These are phyloP conservation scores for Andrena praecox DNA, from an alignment of 2,888 invertebrate genomes.

Conservation along the genomic window DNA sequence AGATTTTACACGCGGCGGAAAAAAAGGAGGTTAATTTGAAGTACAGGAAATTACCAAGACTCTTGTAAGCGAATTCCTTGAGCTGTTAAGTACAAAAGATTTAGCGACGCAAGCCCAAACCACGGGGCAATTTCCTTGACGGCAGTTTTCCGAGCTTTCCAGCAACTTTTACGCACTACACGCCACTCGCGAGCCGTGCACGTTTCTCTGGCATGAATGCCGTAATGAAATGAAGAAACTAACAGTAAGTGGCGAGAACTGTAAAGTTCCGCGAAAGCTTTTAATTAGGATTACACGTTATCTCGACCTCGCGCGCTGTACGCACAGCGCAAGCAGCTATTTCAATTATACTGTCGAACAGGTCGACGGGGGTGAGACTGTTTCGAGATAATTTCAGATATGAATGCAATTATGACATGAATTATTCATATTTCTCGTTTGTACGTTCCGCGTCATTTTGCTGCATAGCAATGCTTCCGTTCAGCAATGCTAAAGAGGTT, in stretches of 20 bases:
- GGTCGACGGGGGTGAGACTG: slow-evolving; percentile 20
- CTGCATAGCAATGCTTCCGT: not conserved
- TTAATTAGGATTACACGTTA: slow-evolving; percentile 53
- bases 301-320: not conserved
- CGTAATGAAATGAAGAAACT: slow-evolving; percentile 43
- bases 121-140: slow-evolving; percentile 7
- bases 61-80: not conserved
- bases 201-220: slow-evolving; percentile 3
- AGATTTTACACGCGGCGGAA: not conserved
- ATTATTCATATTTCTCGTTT: slow-evolving; percentile 18
- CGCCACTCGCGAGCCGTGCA: not conserved
- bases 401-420: slow-evolving; percentile 25
- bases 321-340: not conserved
- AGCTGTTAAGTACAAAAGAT: not conserved
- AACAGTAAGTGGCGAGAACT: slow-evolving; percentile 29
- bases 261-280: slow-evolving; percentile 47
- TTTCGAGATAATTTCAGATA: slow-evolving; percentile 34
- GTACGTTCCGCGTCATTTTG: not conserved
- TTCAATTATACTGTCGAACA: slow-evolving; percentile 44
- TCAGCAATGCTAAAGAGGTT: not conserved
- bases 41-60: not conserved
- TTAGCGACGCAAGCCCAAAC: not conserved
- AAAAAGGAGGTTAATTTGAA: not conserved
- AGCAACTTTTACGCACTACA: not conserved
- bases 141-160: not conserved